Base-by-base conservation (phyloP, 1,140 invertebrate genomes). In the Drusus annulatus region DNA sequence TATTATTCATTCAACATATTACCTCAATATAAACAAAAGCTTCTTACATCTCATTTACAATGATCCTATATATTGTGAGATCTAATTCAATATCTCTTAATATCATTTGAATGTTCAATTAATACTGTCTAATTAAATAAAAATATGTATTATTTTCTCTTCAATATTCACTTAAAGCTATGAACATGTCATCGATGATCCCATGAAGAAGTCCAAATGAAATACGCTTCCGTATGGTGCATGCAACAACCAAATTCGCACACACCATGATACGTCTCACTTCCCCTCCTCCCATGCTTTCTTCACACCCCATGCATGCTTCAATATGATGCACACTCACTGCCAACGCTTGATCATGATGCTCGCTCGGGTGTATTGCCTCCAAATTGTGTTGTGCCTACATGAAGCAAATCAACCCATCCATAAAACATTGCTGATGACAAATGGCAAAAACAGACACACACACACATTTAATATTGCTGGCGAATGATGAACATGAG, bases 81-180 rank as follows among this genome's bases (percentile, higher is more conserved):
- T 83, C 82, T 83, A 81, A 83, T 77, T 79, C 79, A 83, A 83
- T 83, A 83, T 83, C 82, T 83, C 82, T 83, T 83, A 83, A 83
- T 83, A 83, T 83, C 82, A 79, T 79, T 83, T 83, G 82, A 83
- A 83, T 83, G 82, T 83, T 83, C 76, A 76, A 79, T 83, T 83
- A 83, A 83, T 83, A 83, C 82, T 83, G 82, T 81, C 82, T 83
- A 83, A 83, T 80, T 79, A 83, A 83, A 83, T 83, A 81, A 81
- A 78, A 80, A 81, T 83, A 81, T 81, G 65, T 63, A 52, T 81
- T 58, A 74, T 75, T 74, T 79, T 79, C 45, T 76, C 51, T 79
- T 79, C 51, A 79, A 75, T 79, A 73, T 78, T 83, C 79, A 77
- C 82, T 83, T 83, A 83, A 83, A 83, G 82, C 80, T 83, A 83